A percentile compares a stretch with the other conserved stretches of the same genome.
Evolutionary conservation across 2,888 invertebrate species (phyloP).

Genomic region (Spicauda simplicius): DNA sequence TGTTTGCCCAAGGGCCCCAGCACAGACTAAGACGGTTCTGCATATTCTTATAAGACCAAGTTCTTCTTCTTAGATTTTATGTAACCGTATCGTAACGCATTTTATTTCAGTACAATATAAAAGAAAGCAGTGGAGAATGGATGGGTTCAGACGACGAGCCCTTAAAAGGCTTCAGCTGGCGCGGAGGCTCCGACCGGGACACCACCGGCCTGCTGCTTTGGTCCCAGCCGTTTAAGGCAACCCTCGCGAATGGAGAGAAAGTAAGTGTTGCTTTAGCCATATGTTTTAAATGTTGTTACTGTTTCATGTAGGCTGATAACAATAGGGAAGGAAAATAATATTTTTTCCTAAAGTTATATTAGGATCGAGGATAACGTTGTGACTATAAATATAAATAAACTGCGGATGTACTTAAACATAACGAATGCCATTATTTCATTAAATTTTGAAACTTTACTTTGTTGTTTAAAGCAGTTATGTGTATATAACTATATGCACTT

Average conservation of each 20-base stretch:
- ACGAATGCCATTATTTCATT: too few species aligned
- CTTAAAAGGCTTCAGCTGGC: constrained; percentile 96
- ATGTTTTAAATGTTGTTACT: too few species aligned
- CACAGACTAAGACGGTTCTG: too few species aligned
- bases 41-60: too few species aligned
- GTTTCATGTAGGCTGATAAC: not conserved
- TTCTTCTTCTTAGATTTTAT: too few species aligned
- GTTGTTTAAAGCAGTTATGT: too few species aligned
- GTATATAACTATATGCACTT: too few species aligned
- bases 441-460: too few species aligned
- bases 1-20: too few species aligned
- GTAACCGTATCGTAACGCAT: too few species aligned
- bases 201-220: constrained; percentile 98
- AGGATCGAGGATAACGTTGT: not conserved
- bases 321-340: not conserved
- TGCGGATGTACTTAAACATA: not conserved
- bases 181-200: constrained; percentile 97
- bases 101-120: constrained; percentile 61
- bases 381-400: too few species aligned
- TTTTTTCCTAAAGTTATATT: not conserved
- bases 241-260: constrained; percentile 90
- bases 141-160: constrained; percentile 93
- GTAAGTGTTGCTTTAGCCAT: constrained; percentile 55
- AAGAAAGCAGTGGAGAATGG: constrained; percentile 89
- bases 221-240: constrained; percentile 96